Evolutionary conservation across 2,888 invertebrate species (phyloP).

Genomic region (Allygus modestus): DNA sequence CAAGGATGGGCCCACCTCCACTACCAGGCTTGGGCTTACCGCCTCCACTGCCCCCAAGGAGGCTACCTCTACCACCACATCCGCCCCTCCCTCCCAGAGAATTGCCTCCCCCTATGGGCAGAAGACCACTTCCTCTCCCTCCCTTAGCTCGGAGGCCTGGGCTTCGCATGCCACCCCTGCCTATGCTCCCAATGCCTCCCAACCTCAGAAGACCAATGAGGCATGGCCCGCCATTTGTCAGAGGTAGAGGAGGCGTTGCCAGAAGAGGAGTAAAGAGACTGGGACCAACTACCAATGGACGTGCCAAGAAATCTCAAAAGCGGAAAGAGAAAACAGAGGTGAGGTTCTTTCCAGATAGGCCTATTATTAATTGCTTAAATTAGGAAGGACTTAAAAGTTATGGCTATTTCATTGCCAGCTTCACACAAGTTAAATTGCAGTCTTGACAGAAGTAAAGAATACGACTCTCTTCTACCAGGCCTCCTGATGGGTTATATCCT

Average conservation of each 20-base stretch:
- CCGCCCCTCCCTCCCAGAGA: constrained; percentile 64
- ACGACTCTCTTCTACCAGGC: no score
- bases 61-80: constrained; percentile 71
- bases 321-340: constrained; percentile 56
- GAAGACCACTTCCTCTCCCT: constrained; percentile 66
- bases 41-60: constrained; percentile 67
- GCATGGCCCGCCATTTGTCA: constrained; percentile 60
- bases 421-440: no score
- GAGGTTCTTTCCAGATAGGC: neutral
- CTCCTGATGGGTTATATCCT: no score
- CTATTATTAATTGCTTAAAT: no score
- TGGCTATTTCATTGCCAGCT: no score
- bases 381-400: no score
- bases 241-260: constrained; percentile 15
- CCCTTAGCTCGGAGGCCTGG: constrained; percentile 66
- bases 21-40: constrained; percentile 65
- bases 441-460: no score
- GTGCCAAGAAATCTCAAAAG: constrained; percentile 27
- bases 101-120: constrained; percentile 57
- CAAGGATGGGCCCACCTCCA: constrained; percentile 67
- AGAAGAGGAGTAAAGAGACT: constrained; percentile 40
- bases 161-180: constrained; percentile 64
- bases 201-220: constrained; percentile 64
- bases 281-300: constrained; percentile 42
- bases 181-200: constrained; percentile 66